Evolutionary conservation across 2,797 vertebrate species (phyloP).

Genomic region (Falco berigora): DNA sequence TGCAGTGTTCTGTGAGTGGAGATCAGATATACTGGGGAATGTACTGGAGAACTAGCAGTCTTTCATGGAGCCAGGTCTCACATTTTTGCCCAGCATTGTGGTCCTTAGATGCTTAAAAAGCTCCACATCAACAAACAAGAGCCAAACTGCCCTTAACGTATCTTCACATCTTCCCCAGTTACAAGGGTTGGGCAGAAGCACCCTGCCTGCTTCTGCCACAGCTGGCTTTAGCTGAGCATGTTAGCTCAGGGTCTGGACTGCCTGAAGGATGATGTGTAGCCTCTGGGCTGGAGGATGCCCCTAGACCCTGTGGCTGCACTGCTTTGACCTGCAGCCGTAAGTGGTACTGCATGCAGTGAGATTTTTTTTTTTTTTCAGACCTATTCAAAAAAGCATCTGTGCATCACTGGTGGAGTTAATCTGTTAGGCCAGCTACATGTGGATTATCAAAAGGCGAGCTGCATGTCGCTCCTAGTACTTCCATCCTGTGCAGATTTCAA

Average conservation of each 20-base stretch:
- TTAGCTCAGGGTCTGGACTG: background rate
- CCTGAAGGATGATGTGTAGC: background rate
- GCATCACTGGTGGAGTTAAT: background rate
- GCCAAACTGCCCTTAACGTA: background rate
- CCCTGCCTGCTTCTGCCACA: background rate
- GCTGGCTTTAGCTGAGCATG: background rate
- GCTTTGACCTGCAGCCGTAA: background rate
- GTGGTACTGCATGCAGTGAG: background rate
- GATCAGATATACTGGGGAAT: fast-evolving
- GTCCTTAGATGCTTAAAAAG: background rate
- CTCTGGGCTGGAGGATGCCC: background rate
- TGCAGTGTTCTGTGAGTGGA: background rate
- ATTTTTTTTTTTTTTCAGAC: background rate
- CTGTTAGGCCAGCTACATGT: background rate
- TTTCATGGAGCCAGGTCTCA: background rate
- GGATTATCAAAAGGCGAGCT: background rate
- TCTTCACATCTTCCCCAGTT: background rate
- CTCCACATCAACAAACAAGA: background rate
- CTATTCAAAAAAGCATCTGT: background rate
- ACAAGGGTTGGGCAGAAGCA: background rate
- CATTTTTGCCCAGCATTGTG: background rate
- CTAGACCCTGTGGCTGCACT: background rate
- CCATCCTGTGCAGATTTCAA: background rate
- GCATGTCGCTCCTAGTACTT: background rate
- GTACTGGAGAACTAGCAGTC: background rate